Percentiles rank a stretch among this genome's conserved stretches.
Evolutionary conservation across 2,888 invertebrate genomes (phyloP).

Genomic region (Meghimatium bilineatum): DNA sequence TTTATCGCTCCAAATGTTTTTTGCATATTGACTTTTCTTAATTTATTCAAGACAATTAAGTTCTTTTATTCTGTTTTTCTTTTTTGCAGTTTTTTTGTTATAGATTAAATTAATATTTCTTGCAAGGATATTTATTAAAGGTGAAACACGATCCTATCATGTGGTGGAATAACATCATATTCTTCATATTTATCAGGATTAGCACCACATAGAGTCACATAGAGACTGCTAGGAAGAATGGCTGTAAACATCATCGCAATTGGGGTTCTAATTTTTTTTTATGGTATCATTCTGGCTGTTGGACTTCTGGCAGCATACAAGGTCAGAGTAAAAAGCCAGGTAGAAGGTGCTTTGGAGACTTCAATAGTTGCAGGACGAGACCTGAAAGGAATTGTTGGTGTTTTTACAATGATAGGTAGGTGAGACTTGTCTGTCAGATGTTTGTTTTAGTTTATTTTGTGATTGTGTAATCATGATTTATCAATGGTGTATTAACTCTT

Average conservation of each 20-base stretch:
- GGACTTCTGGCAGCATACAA: constrained; percentile 66
- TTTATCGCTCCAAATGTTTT: no score
- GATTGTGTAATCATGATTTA: no score
- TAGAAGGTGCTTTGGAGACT: constrained; percentile 57
- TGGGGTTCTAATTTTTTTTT: constrained; percentile 59
- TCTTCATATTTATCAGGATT: not conserved
- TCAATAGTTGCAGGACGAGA: constrained; percentile 71
- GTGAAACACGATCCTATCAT: no score
- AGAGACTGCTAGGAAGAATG: not conserved
- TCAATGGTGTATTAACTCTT: no score
- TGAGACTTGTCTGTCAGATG: not conserved
- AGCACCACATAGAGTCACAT: not conserved
- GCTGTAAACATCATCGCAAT: constrained; percentile 53
- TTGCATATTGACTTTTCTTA: no score
- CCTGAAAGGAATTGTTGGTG: constrained; percentile 66
- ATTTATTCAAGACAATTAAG: no score
- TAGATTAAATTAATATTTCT: no score
- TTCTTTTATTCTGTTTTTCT: no score
- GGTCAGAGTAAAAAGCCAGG: constrained; percentile 54
- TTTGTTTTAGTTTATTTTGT: not conserved
- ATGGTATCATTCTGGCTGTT: constrained; percentile 59
- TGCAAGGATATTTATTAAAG: no score
- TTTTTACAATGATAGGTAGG: constrained; percentile 75
- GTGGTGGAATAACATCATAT: no score
- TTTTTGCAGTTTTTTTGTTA: no score